A percentile compares a stretch with the other conserved stretches of the same genome.
These are phyloP conservation scores for Cyphomyrmex costatus DNA, from an alignment of 1,140 invertebrate species.

Conservation along the genomic window DNA sequence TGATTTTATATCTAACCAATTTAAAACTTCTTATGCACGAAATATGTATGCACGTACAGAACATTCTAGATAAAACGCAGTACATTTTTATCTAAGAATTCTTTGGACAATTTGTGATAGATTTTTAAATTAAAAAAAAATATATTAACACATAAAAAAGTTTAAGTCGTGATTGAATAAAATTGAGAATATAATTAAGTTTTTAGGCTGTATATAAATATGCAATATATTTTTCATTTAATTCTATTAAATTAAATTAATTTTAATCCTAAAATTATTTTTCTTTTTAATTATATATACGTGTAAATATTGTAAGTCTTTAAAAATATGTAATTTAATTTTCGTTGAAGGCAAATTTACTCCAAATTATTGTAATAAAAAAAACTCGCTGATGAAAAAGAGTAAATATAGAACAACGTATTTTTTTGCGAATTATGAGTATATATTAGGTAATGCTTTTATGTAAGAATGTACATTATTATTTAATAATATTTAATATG, in stretches of 20 bases:
- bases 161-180: not conserved
- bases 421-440: not conserved
- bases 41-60: not conserved
- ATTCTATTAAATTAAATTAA: not conserved
- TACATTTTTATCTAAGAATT: slow-evolving; percentile 5
- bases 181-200: not conserved
- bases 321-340: slow-evolving; percentile 5
- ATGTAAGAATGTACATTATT: not conserved
- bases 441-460: not conserved
- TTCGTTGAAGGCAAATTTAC: not conserved
- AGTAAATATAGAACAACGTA: not conserved
- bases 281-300: not conserved
- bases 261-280: not conserved
- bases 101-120: not conserved
- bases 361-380: slow-evolving; percentile 13
- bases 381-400: not conserved
- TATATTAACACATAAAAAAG: not conserved
- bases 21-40: not conserved
- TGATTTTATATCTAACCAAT: slow-evolving; percentile 1
- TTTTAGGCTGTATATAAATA: not conserved
- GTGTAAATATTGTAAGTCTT: not conserved
- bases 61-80: not conserved
- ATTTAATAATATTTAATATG: slow-evolving; percentile 19
- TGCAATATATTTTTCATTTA: not conserved
- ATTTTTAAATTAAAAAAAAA: not conserved